Conservation (phyloP, 2,888 invertebrate species). For the Luperina nickerlii region DNA sequence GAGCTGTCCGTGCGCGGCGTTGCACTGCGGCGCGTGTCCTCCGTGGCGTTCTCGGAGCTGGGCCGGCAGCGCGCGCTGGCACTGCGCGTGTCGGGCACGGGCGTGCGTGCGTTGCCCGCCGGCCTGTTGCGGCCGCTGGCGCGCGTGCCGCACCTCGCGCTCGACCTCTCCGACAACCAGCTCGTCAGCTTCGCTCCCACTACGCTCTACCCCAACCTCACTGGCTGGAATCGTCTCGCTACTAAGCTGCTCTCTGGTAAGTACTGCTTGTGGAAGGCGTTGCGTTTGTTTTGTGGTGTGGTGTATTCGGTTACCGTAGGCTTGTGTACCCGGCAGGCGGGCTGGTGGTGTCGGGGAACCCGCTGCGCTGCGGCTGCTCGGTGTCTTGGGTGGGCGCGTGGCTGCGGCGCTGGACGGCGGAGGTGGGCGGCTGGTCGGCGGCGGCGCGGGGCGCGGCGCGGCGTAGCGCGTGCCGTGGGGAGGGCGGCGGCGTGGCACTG, state of each 20-base stretch:
- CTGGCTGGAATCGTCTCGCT: constrained; percentile 95
- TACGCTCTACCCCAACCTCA: constrained; percentile 94
- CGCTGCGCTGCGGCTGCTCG: constrained; percentile 95
- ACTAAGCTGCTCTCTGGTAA: constrained; percentile 94
- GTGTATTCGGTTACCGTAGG: background rate
- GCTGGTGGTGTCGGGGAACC: constrained; percentile 94
- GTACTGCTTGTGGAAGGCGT: constrained; percentile 47
- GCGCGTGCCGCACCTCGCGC: constrained; percentile 93
- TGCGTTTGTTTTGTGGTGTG: background rate
- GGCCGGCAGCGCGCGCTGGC: constrained; percentile 92
- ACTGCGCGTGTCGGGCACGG: constrained; percentile 92
- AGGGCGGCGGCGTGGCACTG: constrained; percentile 84
- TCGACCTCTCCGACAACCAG: constrained; percentile 94
- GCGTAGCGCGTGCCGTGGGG: constrained; percentile 74
- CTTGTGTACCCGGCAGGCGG: constrained; percentile 91
- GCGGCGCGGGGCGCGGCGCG: constrained; percentile 74
- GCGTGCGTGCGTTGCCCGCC: constrained; percentile 93
- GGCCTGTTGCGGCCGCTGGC: constrained; percentile 93
- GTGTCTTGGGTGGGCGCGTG: constrained; percentile 96
- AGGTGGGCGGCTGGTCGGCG: constrained; percentile 92
- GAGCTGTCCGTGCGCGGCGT: constrained; percentile 94
- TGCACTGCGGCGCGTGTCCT: constrained; percentile 92
- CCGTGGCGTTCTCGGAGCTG: constrained; percentile 93
- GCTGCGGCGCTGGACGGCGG: constrained; percentile 96
- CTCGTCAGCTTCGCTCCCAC: constrained; percentile 93